Percentiles rank a stretch among this genome's conserved stretches.
Evolutionary conservation across 2,113 vertebrate genomes (phyloP).

Genomic region (Gymnorhina tibicen): DNA sequence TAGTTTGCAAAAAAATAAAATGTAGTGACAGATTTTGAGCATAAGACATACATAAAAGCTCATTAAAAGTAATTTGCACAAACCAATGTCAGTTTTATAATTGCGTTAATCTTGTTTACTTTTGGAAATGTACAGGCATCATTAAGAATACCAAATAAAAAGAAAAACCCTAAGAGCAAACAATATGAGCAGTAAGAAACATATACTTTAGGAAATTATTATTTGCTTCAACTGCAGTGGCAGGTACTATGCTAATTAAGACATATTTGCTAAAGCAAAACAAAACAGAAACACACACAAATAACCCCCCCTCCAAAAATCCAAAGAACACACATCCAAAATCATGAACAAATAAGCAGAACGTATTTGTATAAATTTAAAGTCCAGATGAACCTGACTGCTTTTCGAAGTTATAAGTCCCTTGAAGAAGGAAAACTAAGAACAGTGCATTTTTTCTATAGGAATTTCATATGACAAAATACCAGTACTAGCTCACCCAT

Average conservation of each 20-base stretch:
- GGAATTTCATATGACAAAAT: background rate
- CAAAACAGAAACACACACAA: background rate
- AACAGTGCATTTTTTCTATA: background rate
- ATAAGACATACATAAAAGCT: background rate
- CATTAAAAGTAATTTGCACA: background rate
- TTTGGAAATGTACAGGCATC: background rate
- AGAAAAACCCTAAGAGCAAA: background rate
- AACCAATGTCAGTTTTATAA: background rate
- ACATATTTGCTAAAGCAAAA: background rate
- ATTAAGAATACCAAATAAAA: background rate
- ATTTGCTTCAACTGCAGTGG: background rate
- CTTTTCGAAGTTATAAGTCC: background rate
- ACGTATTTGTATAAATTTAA: background rate
- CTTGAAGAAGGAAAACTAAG: background rate
- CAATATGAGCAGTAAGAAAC: background rate
- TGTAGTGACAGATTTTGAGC: background rate
- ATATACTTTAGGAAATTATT: background rate
- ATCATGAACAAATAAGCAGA: background rate
- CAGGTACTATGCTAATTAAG: background rate
- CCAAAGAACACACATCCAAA: background rate
- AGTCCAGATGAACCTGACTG: background rate
- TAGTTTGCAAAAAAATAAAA: background rate
- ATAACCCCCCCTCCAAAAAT: background rate
- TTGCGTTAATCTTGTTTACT: background rate
- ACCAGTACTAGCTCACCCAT: background rate